Base-by-base conservation (phyloP, 2,113 vertebrate genomes). In the Ranitomeya variabilis region DNA sequence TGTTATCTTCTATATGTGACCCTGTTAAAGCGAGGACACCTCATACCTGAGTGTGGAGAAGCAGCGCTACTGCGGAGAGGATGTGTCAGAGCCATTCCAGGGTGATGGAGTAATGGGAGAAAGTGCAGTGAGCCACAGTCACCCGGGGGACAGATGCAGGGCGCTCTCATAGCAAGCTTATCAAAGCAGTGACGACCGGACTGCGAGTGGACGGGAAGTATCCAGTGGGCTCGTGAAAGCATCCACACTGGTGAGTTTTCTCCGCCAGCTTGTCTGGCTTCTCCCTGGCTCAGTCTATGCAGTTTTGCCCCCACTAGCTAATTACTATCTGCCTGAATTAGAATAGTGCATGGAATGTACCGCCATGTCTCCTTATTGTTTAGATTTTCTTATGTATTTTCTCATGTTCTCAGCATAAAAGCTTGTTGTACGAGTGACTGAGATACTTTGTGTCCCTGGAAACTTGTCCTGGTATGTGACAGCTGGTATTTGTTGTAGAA, bases 31-130 rank as follows among this genome's bases (percentile, higher is more conserved):
- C 84, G 19, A 87, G 78, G 1, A 90, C 87, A 64, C 86, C 90
- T 51, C 54, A 73, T 80, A 86, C 90, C 84, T 92, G 86, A 81
- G 54, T 55, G 54, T 54, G 54, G 71, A 74, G 45, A 60, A 37
- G 66, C 81, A 19, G 87, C 89, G 13, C 76, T 52, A 21, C 86
- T 7, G 77, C 52, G 14, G 76, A 7, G 64, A 90, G 90, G 86
- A 91, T 90, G 85, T 85, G 77, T 83, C 80, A 54, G 26, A 83
- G 91, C 92, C 92, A 92, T 94, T 95, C 91, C 92, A 91, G 90
- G 83, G 85, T 66, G 86, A 91, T 93, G 90, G 92, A 93, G 93
- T 95, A 94, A 94, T 90, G 81, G 92, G 89, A 92, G 94, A 92
- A 93, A 55, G 86, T 26, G 94, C 92, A 60, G 90, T 62, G 86